Conservation (phyloP, 1,140 invertebrate species). For the Apis mellifera region DNA sequence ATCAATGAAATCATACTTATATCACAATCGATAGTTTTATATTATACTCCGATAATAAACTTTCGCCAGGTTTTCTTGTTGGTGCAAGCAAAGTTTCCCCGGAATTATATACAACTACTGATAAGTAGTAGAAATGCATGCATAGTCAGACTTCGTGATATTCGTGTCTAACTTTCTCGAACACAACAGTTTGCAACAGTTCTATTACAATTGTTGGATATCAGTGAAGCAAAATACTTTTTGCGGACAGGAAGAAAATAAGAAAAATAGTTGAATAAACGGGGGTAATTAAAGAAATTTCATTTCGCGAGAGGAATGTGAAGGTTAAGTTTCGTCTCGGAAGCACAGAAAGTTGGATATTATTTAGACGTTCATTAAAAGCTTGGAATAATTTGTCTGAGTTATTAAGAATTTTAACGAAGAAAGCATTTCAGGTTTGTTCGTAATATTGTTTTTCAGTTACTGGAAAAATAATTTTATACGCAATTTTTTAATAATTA, state of each 20-base stretch:
- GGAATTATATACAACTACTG: background rate
- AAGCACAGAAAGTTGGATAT: background rate
- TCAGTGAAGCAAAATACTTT: background rate
- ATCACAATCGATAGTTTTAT: background rate
- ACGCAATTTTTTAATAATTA: too few relatives aligned
- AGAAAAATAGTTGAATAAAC: background rate
- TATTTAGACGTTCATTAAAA: conserved; percentile 7
- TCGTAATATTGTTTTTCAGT: background rate
- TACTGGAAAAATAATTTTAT: too few relatives aligned
- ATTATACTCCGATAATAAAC: background rate
- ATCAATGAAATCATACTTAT: background rate
- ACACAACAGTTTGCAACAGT: conserved; percentile 4
- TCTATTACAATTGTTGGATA: background rate
- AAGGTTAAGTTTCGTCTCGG: background rate
- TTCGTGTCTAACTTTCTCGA: conserved; percentile 8
- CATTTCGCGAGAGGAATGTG: conserved; percentile 11
- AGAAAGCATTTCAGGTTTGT: background rate
- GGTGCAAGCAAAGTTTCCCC: background rate
- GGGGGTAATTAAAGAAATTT: conserved; percentile 20
- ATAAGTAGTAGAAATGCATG: conserved; percentile 28
- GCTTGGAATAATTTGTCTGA: background rate
- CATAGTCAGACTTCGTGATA: conserved; percentile 9
- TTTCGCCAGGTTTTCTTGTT: background rate
- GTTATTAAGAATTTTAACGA: background rate
- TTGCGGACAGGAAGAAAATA: background rate